Evolutionary conservation across 2,888 invertebrate genomes (phyloP), one percentile per base, ranked within the genome.

Genomic region (Trichacis sp.): DNA sequence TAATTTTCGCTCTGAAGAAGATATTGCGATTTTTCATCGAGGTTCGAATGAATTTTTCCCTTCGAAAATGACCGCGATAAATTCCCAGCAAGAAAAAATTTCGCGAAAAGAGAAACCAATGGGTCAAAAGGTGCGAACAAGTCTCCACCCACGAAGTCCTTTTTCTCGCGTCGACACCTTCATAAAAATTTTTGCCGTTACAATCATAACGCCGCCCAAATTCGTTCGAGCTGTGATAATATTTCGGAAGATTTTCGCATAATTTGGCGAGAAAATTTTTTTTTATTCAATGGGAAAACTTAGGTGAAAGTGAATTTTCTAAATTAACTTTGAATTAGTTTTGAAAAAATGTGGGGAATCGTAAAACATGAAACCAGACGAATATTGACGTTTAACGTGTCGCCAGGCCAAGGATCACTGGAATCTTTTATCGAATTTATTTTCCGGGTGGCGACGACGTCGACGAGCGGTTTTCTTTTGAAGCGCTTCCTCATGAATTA

Each of bases 71-170:
- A n/a, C n/a, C n/a, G n/a, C n/a, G n/a, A n/a, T n/a, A n/a, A n/a
- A n/a, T n/a, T n/a, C n/a, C n/a, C n/a, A n/a, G n/a, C n/a, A n/a
- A n/a, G n/a, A n/a, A n/a, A n/a, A n/a, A 33, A 33, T 33, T 33
- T 2, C 2, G n/a, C 33, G 33, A 47, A 29, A 47, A 19, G 29
- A 69, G 70, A 71, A 63, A 71, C 66, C 69, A 73, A 69, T 73
- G 24, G 24, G 74, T 74, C 74, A n/a, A 74, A 74, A 82, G 80
- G 81, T 80, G 81, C 75, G 81, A 82, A 82, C 75, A 77, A 77
- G 72, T 58, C 73, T 77, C 74, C 72, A 73, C 72, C 74, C 74
- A 71, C 72, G 55, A 60, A 61, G 67, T 60, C 75, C 69, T 71
- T 75, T 69, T 73, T 73, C 73, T 75, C 74, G 72, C 76, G 80